These are phyloP conservation scores for Zophobas atratus DNA, from an alignment of 1,140 invertebrate genomes.

Conservation along the genomic window DNA sequence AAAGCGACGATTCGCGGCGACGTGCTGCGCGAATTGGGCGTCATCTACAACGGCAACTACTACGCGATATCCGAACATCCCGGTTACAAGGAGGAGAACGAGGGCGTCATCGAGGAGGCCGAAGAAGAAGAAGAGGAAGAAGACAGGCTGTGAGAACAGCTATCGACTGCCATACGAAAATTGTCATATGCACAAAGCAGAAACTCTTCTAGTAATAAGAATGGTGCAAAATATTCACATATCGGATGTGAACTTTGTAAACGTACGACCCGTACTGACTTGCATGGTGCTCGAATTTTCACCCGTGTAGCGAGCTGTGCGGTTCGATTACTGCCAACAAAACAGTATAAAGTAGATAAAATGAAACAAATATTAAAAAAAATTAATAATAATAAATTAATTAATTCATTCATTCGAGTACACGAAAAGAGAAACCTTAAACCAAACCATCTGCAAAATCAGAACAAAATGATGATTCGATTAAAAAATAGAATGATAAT, in stretches of 20 bases:
- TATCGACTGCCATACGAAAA: constrained; percentile 67
- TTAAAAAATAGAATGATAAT: constrained; percentile 22
- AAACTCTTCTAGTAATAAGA: constrained; percentile 55
- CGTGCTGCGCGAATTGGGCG: constrained; percentile 89
- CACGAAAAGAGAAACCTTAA: constrained; percentile 24
- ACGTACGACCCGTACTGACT: constrained; percentile 43
- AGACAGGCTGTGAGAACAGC: constrained; percentile 81
- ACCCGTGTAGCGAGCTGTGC: constrained; percentile 46
- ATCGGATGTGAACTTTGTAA: constrained; percentile 61
- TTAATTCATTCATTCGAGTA: background rate
- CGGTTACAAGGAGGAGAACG: constrained; percentile 89
- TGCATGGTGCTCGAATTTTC: constrained; percentile 42
- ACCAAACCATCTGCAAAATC: constrained; percentile 10
- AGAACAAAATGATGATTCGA: background rate
- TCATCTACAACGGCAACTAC: constrained; percentile 96
- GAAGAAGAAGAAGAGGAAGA: constrained; percentile 85
- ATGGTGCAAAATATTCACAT: constrained; percentile 63
- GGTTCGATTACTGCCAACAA: constrained; percentile 33
- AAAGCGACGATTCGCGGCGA: constrained; percentile 92
- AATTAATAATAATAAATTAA: constrained; percentile 25
- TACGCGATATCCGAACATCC: constrained; percentile 96
- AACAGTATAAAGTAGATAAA: constrained; percentile 32
- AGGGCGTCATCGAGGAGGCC: constrained; percentile 85
- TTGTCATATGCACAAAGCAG: constrained; percentile 63
- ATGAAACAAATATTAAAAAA: constrained; percentile 42